Percentiles rank a stretch among this genome's conserved stretches.
phyloP scores from a whole-genome alignment of 2,888 invertebrate species.

The Ernsta delagoae region DNA sequence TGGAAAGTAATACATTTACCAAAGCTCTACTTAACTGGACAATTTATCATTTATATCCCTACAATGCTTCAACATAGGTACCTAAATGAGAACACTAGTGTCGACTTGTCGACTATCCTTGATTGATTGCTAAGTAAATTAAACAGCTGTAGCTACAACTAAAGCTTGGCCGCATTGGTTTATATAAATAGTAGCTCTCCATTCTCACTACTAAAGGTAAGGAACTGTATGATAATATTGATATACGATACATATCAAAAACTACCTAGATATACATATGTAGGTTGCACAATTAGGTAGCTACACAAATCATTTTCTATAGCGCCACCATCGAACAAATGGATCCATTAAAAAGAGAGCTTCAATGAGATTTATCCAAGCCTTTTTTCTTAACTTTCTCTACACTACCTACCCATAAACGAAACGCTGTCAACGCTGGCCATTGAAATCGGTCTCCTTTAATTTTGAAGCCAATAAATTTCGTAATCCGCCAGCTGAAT shows the following conservation, averaged over 20 bases:
- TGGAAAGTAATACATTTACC: too few relatives aligned
- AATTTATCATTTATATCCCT: background rate
- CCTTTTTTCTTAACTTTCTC: conserved; percentile 52
- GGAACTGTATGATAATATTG: too few relatives aligned
- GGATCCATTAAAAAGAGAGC: conserved; percentile 59
- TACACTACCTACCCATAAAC: conserved; percentile 63
- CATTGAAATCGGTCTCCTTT: conserved; percentile 83
- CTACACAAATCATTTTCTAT: background rate
- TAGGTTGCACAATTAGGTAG: too few relatives aligned
- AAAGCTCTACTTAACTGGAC: too few relatives aligned
- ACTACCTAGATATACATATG: too few relatives aligned
- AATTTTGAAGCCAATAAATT: conserved; percentile 83
- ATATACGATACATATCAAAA: too few relatives aligned
- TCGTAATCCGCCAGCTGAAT: conserved; percentile 82
- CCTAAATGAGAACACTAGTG: background rate
- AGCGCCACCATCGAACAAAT: conserved; percentile 9
- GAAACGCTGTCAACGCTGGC: conserved; percentile 73
- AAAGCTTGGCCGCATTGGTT: conserved; percentile 9
- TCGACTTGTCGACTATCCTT: conserved; percentile 2
- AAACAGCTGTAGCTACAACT: conserved; percentile 20
- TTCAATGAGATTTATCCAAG: conserved; percentile 60
- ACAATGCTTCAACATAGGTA: conserved; percentile 1
- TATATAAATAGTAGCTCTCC: background rate
- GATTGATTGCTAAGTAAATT: conserved; percentile 27
- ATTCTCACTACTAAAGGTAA: too few relatives aligned